Conservation (phyloP, 92 coral and sea anemone species). For the Actinostola sp. region DNA sequence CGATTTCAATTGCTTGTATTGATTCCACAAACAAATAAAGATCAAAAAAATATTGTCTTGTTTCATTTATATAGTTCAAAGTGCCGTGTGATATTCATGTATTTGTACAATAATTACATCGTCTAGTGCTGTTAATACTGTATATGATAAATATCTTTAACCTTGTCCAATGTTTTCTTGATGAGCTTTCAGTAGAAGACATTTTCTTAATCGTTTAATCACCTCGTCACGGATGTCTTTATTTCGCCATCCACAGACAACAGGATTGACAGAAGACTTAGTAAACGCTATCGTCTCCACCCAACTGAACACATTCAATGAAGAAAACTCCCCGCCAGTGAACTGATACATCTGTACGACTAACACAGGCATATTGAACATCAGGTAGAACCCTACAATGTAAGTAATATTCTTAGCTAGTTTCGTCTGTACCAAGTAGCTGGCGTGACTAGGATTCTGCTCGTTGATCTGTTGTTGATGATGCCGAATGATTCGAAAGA, state of each 20-base stretch:
- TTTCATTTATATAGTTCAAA: too few species aligned
- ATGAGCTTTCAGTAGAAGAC: background rate
- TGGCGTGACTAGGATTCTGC: background rate
- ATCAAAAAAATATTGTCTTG: too few species aligned
- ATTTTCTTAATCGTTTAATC: conserved; percentile 13
- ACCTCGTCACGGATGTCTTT: conserved; percentile 42
- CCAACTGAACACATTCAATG: conserved; percentile 69
- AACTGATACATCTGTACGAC: conserved; percentile 46
- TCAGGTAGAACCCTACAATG: conserved; percentile 55
- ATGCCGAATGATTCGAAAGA: conserved; percentile 45
- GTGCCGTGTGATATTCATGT: too few species aligned
- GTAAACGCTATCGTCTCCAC: conserved; percentile 65
- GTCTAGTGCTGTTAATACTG: too few species aligned
- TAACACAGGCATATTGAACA: conserved; percentile 67
- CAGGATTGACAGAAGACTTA: conserved; percentile 74
- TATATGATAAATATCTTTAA: too few species aligned
- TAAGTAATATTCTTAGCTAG: conserved; percentile 60
- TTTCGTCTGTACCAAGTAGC: conserved; percentile 41
- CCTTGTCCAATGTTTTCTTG: background rate
- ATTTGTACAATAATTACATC: too few species aligned
- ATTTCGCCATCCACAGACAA: conserved; percentile 65
- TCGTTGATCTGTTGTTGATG: conserved; percentile 53
- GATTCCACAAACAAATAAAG: too few species aligned
- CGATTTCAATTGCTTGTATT: too few species aligned
- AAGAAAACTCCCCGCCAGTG: conserved; percentile 29